Evolutionary conservation across 1,140 invertebrate genomes (phyloP).

Genomic region (Zophobas morio): DNA sequence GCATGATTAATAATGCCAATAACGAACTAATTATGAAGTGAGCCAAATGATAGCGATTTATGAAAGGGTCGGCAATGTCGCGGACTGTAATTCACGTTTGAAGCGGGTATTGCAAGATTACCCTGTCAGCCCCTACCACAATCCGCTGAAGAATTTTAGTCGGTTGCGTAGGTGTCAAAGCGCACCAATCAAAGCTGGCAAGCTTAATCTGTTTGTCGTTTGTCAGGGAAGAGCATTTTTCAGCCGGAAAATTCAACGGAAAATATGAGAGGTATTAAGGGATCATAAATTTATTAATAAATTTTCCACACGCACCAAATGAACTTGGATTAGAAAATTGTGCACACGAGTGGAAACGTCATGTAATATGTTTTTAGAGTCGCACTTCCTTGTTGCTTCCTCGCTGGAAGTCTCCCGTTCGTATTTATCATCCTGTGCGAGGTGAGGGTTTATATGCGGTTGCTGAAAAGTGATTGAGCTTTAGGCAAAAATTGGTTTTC

Average conservation of each 20-base stretch:
- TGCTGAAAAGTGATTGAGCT: background rate
- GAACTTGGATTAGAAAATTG: constrained; percentile 18
- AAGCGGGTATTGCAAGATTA: constrained; percentile 16
- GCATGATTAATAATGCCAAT: constrained; percentile 12
- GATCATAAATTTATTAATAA: constrained; percentile 14
- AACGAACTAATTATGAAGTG: constrained; percentile 18
- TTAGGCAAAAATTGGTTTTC: background rate
- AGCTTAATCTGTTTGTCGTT: constrained; percentile 4
- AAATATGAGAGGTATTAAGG: background rate
- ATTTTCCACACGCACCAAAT: constrained; percentile 5
- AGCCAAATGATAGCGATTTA: constrained; percentile 4
- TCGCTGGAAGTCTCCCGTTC: constrained; percentile 3
- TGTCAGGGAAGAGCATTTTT: background rate
- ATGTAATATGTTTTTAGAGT: constrained; percentile 14
- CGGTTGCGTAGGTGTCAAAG: background rate
- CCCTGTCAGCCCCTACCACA: background rate
- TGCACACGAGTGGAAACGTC: constrained; percentile 1
- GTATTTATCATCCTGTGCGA: constrained; percentile 6
- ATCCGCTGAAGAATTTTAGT: background rate
- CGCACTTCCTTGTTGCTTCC: constrained; percentile 5
- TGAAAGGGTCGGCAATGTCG: background rate
- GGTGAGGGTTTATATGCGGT: background rate
- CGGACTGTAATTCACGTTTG: constrained; percentile 1
- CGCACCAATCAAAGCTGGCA: background rate
- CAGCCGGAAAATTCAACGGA: background rate